Percentiles rank a stretch among this genome's conserved stretches.
Conservation (phyloP, 2,113 vertebrate genomes). For the Sebastes fasciatus region DNA sequence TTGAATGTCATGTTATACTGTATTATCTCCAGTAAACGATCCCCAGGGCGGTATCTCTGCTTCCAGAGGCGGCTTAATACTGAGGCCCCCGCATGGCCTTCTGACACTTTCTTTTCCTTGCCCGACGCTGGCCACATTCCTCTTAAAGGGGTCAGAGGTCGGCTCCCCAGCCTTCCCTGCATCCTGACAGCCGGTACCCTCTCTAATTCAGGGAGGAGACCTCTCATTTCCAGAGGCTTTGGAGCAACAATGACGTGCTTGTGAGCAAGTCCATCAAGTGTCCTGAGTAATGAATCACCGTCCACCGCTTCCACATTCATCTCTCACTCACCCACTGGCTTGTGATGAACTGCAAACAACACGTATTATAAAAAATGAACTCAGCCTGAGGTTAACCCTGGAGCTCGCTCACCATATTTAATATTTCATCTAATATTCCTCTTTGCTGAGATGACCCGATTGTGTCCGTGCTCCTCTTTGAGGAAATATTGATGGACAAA, state of each 20-base stretch:
- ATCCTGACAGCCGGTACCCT: conserved; percentile 64
- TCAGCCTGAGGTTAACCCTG: neutral
- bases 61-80: conserved; percentile 41
- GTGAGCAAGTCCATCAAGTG: conserved; percentile 63
- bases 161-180: conserved; percentile 47
- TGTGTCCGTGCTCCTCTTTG: neutral
- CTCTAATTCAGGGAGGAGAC: conserved; percentile 66
- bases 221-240: conserved; percentile 61
- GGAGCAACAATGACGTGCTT: conserved; percentile 66
- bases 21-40: conserved; percentile 52
- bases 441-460: conserved; percentile 1
- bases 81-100: conserved; percentile 52
- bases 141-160: conserved; percentile 71
- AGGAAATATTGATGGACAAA: conserved; percentile 11
- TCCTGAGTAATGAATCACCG: conserved; percentile 63
- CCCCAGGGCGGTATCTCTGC: conserved; percentile 28
- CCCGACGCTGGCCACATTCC: conserved; percentile 68
- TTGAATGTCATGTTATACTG: conserved; percentile 30
- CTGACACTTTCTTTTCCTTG: conserved; percentile 45
- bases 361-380: conserved; percentile 14
- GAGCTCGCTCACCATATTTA: neutral
- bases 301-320: conserved; percentile 26
- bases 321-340: conserved; percentile 16
- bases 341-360: conserved; percentile 31
- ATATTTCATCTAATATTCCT: neutral